Evolutionary conservation across 2,888 invertebrate species (phyloP), one percentile per base, ranked within the genome.

Genomic region (Tenthredo amoena): DNA sequence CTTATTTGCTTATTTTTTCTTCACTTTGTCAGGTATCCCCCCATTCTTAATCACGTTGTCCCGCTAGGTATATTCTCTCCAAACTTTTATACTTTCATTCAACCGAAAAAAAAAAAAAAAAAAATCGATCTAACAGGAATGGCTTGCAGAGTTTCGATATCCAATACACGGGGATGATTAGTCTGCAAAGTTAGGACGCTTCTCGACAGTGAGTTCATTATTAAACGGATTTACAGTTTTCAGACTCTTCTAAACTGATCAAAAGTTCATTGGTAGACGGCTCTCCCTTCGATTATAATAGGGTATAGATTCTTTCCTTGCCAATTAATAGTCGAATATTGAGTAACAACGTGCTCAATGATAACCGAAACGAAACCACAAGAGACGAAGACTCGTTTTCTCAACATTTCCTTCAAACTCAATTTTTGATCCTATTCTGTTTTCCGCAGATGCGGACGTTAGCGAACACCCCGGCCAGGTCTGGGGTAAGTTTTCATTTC

Each of bases 371-470:
- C n/a, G 0, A 77, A 50, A 50, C 15, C 1, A 34, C 31, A 55
- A 50, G 18, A 50, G 5, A 34, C 62, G n/a, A 37, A n/a, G 21
- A 40, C 15, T 40, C 18, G 15, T 43, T 65, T 21, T 12, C 21
- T 62, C 68, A 43, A 68, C 9, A 31, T 83, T 43, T n/a, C 6
- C 31, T 81, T 40, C 15, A 62, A 81, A 47, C 6, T 81, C 81
- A 40, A 81, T n/a, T 83, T 65, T 37, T 83, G n/a, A 43, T 71
- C 43, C n/a, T 86, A 84, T 84, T 88, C 85, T 89, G 85, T 88
- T 87, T 88, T 86, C 84, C 88, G 86, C 87, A 89, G 89, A 88
- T 81, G 88, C 84, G 83, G 86, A 88, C 87, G 87, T 88, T 87
- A 88, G 85, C 86, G 87, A 87, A 87, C 86, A 84, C 87, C 88